Base-by-base conservation (phyloP, 2,888 invertebrate species). In the Stenoptilia bipunctidactyla region DNA sequence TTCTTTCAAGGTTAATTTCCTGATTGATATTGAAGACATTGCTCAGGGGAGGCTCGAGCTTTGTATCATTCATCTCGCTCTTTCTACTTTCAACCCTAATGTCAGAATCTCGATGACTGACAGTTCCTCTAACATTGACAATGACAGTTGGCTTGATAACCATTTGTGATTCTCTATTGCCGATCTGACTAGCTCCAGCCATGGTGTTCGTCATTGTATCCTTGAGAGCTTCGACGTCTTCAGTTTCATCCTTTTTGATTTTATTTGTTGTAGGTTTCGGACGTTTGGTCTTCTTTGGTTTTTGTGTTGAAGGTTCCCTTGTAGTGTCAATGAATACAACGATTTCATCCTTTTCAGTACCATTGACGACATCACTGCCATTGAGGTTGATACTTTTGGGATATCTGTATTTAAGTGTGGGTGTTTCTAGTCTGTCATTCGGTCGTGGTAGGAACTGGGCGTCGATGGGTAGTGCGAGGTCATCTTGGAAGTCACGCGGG, bases 21-120 rank as follows among this genome's bases (percentile, higher is more conserved):
- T 84, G 83, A 34, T 74, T 79, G 1, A 84, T 84, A 42, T 83
- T 76, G 40, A 84, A 84, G 37, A 83, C 55, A 36, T 75, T 82
- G 14, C 8, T 13, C 2, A 68, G 68, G 1, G 69, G 62, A 12
- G 60, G 45, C 5, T 58, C 55, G 8, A 51, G 44, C 37, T 45
- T 52, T 4, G 61, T 62, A 15, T 35, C 13, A 0, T 38, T 40
- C 9, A 56, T 53, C 14, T 66, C 69, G 12, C 55, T 59, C 12
- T 58, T 59, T 43, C 62, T 59, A 40, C 69, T 64, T 44, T 74
- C 69, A 1, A 83, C 51, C 48, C 51, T 64, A 12, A 80, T 72
- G 27, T 77, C 79, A 34, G 75, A 73, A 13, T 83, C 83, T 42
- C 57, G 61, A 38, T 82, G 68, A 38, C 55, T 70, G 1, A 83